These are phyloP conservation scores for Willisornis vidua DNA, from an alignment of 2,113 vertebrate species.

Conservation along the genomic window DNA sequence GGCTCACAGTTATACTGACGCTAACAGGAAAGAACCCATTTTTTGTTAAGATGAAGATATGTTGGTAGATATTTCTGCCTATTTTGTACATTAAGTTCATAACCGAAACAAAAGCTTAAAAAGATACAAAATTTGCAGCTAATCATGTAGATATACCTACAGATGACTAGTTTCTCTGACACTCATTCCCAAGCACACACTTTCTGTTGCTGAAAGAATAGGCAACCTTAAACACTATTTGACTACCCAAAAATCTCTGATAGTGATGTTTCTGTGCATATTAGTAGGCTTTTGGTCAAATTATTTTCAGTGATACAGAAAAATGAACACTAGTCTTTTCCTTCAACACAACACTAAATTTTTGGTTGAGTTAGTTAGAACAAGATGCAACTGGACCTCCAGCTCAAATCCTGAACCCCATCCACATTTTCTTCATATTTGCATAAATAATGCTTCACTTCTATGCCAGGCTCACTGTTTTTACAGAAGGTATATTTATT, in stretches of 20 bases:
- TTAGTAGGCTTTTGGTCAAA: neutral
- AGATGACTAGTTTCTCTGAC: neutral
- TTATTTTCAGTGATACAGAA: neutral
- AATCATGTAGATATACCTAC: neutral
- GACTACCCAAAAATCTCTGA: neutral
- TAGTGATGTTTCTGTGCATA: neutral
- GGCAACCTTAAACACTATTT: neutral
- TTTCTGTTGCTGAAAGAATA: neutral
- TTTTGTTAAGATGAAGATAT: neutral
- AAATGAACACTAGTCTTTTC: neutral
- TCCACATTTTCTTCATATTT: neutral
- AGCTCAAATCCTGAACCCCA: neutral
- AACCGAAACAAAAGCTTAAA: neutral
- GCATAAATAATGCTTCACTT: neutral
- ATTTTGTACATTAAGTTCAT: neutral
- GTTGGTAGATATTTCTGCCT: neutral
- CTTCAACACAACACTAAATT: neutral
- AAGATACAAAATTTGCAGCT: neutral
- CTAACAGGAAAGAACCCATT: neutral
- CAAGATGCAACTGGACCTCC: neutral
- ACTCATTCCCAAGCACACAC: neutral
- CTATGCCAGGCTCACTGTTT: neutral
- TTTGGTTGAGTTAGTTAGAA: neutral
- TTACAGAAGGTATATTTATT: neutral
- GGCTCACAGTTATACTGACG: neutral